phyloP scores from a whole-genome alignment of 2,888 invertebrate species.

The Sarcophaga subvicina region DNA sequence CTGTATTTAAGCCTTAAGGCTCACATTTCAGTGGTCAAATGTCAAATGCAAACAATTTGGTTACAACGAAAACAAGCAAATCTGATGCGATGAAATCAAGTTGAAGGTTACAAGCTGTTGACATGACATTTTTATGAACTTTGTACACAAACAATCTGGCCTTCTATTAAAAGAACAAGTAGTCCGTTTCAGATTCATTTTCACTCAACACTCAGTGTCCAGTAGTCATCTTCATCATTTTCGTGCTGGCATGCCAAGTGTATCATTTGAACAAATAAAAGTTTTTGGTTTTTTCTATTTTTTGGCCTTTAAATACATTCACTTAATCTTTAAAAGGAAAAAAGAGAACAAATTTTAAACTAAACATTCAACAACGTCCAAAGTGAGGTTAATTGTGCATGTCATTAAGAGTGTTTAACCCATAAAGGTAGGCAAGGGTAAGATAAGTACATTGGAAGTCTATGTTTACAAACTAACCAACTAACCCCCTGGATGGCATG shows the following conservation, averaged over 20 bases:
- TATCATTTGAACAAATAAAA: conserved; percentile 4
- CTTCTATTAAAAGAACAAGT: too few relatives aligned
- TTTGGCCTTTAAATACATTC: not conserved
- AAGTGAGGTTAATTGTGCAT: conserved; percentile 1
- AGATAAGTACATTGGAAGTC: too few relatives aligned
- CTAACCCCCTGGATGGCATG: too few relatives aligned
- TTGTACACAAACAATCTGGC: too few relatives aligned
- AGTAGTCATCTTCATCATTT: too few relatives aligned
- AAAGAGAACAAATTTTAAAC: not conserved
- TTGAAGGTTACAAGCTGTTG: conserved; percentile 17
- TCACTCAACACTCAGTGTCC: too few relatives aligned
- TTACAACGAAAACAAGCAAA: not conserved
- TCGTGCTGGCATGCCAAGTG: not conserved
- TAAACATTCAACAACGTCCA: not conserved
- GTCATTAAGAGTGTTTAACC: not conserved
- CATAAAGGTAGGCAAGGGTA: not conserved
- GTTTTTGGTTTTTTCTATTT: not conserved
- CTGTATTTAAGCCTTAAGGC: not conserved
- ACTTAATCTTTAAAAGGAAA: not conserved
- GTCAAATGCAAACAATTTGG: conserved; percentile 1
- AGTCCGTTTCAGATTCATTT: too few relatives aligned
- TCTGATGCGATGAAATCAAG: not conserved
- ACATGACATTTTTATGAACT: too few relatives aligned
- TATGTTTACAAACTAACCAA: too few relatives aligned
- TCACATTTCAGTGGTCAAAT: not conserved